Evolutionary conservation across 2,113 vertebrate genomes (phyloP).

Genomic region (Sigmodon hispidus): DNA sequence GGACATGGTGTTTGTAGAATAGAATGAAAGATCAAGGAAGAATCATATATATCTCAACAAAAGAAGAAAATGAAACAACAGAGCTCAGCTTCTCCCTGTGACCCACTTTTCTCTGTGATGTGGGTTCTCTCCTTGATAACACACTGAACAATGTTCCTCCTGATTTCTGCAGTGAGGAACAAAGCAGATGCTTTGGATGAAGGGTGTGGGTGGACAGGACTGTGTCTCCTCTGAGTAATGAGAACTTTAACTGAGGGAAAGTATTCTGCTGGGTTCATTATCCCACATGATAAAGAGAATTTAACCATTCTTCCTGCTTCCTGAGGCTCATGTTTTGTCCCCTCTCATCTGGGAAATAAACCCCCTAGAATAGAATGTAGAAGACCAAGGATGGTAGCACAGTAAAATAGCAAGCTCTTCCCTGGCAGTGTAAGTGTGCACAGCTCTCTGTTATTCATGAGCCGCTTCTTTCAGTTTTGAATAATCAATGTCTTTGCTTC

Average conservation of each 20-base stretch:
- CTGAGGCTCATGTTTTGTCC: neutral
- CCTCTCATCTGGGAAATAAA: neutral
- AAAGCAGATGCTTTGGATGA: neutral
- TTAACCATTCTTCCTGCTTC: neutral
- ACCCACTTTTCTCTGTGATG: neutral
- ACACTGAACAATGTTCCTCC: neutral
- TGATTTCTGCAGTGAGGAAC: neutral
- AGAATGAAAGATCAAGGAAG: neutral
- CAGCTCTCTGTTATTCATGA: slow-evolving; percentile 62
- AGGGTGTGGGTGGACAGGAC: neutral
- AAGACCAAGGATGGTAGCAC: neutral
- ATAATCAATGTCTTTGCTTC: slow-evolving; percentile 54
- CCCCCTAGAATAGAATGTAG: neutral
- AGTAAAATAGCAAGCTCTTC: neutral
- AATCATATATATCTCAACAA: neutral
- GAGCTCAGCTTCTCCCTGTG: neutral
- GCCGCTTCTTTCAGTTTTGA: slow-evolving; percentile 53
- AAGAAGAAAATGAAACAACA: neutral
- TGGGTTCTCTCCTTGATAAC: neutral
- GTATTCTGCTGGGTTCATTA: neutral
- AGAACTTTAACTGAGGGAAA: slow-evolving; percentile 40
- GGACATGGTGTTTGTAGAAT: neutral
- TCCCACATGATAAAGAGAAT: slow-evolving; percentile 6
- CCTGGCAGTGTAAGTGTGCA: neutral
- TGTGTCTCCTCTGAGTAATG: neutral